phyloP scores from a whole-genome alignment of 2,888 invertebrate genomes.

The Carcina quercana region DNA sequence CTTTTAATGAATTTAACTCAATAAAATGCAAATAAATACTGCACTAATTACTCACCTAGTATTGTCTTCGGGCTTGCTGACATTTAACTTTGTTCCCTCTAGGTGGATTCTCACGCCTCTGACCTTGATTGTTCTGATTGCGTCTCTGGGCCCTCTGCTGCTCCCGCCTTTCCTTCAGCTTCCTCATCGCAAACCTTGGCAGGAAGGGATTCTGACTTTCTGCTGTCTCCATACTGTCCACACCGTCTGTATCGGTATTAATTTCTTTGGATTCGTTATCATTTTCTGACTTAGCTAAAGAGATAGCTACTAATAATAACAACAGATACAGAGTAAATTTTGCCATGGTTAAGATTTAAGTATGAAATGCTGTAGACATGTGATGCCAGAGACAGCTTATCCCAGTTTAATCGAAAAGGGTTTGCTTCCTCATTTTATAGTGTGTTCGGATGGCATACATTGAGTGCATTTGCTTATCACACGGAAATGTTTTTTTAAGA shows the following conservation, averaged over 20 bases:
- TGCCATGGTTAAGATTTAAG: too few species aligned
- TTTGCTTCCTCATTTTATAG: slow-evolving; percentile 45
- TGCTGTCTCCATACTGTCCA: slow-evolving; percentile 59
- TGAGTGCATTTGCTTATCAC: slow-evolving; percentile 56
- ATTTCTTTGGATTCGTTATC: too few species aligned
- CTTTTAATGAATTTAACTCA: too few species aligned
- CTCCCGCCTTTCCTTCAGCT: slow-evolving; percentile 47
- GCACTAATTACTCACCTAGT: slow-evolving; percentile 35
- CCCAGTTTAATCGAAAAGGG: slow-evolving; percentile 33
- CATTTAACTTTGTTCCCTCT: slow-evolving; percentile 17
- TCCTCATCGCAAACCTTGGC: slow-evolving; percentile 59
- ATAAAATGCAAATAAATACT: too few species aligned
- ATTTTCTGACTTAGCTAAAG: too few species aligned
- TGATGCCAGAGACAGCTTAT: slow-evolving; percentile 38
- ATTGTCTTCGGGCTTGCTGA: slow-evolving; percentile 21
- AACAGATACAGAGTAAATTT: too few species aligned
- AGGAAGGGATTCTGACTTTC: slow-evolving; percentile 56
- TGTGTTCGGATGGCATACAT: slow-evolving; percentile 54
- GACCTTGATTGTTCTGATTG: slow-evolving; percentile 19
- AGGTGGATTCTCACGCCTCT: slow-evolving; percentile 23
- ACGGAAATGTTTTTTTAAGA: slow-evolving; percentile 48
- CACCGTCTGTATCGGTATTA: too few species aligned
- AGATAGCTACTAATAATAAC: too few species aligned
- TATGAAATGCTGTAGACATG: too few species aligned
- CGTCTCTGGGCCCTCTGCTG: slow-evolving; percentile 41